Conservation (phyloP, 2,888 invertebrate genomes). For the Drosophila antonietae region DNA sequence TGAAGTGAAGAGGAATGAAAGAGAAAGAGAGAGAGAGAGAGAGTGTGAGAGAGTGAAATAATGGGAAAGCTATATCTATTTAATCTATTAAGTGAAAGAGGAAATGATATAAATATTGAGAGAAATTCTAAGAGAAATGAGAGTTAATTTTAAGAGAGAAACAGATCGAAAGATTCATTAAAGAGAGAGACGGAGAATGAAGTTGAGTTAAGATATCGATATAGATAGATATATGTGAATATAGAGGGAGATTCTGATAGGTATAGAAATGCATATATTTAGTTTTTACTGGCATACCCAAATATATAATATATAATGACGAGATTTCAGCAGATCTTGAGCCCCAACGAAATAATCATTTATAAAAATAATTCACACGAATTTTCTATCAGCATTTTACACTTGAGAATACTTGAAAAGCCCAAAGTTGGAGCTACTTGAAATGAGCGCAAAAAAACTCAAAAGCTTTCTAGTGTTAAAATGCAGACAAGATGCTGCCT, state of each 20-base stretch:
- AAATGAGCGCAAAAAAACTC: neutral
- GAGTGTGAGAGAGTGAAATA: neutral
- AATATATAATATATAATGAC: too few relatives aligned
- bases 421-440: constrained; percentile 4
- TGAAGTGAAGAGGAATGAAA: too few relatives aligned
- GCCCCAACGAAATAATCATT: neutral
- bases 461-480: constrained; percentile 57
- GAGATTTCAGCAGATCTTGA: neutral
- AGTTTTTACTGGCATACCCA: too few relatives aligned
- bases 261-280: too few relatives aligned
- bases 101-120: neutral
- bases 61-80: neutral
- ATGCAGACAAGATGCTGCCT: constrained; percentile 38
- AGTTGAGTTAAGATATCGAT: neutral
- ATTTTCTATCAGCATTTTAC: neutral
- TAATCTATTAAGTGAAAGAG: neutral
- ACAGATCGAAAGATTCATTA: too few relatives aligned
- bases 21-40: neutral
- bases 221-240: neutral
- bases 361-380: neutral
- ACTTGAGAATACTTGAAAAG: neutral
- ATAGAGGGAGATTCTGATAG: neutral
- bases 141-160: neutral
- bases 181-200: neutral
- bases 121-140: neutral